These are phyloP conservation scores for Helogale parvula DNA, from an alignment of 2,113 vertebrate genomes.

Conservation along the genomic window DNA sequence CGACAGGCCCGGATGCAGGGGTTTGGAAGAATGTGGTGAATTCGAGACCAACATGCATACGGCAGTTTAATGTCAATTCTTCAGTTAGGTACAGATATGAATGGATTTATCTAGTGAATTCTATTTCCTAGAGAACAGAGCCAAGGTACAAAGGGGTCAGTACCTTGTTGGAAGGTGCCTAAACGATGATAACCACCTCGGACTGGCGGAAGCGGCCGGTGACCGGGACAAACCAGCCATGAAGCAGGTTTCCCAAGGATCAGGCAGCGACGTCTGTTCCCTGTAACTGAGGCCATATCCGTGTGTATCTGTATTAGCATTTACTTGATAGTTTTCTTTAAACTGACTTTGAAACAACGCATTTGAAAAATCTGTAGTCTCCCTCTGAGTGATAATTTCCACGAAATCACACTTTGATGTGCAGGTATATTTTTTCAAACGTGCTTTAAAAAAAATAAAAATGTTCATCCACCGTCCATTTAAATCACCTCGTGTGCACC, in stretches of 20 bases:
- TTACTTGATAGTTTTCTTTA: slow-evolving; percentile 6
- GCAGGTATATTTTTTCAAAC: neutral
- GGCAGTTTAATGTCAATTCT: neutral
- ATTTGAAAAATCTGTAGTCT: neutral
- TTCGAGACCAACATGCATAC: neutral
- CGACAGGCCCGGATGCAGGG: neutral
- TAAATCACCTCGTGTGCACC: neutral
- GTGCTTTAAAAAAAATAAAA: neutral
- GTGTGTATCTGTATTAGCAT: neutral
- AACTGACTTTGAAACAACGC: neutral
- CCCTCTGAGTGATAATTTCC: neutral
- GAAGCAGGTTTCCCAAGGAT: neutral
- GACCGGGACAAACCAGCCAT: rapidly evolving
- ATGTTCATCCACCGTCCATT: neutral
- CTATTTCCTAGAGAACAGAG: neutral
- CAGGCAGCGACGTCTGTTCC: neutral
- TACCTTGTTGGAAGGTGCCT: neutral
- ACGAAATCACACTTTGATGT: neutral
- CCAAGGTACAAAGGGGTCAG: neutral
- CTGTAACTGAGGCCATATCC: neutral
- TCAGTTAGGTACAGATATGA: neutral
- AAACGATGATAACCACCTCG: neutral
- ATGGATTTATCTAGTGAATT: neutral
- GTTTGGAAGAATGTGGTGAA: neutral
- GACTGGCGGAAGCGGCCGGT: neutral